phyloP scores from a whole-genome alignment of 2,888 invertebrate species.

The Arenicola marina region DNA sequence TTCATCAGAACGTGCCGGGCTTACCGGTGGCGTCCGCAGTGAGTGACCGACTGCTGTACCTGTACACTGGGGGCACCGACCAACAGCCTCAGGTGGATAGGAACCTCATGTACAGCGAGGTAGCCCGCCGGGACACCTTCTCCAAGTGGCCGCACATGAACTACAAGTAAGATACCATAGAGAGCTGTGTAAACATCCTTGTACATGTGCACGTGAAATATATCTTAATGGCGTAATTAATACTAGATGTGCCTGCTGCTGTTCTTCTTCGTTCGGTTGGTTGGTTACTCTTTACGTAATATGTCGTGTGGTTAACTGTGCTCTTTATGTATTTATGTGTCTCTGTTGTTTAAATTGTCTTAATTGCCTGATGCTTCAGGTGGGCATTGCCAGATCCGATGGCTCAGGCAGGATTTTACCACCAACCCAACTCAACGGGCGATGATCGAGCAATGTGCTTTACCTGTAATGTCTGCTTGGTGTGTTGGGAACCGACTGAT shows the following conservation, averaged over 20 bases:
- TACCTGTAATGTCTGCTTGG: slow-evolving; percentile 90
- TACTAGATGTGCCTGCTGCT: no score
- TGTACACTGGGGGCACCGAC: slow-evolving; percentile 46
- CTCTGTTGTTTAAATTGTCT: neutral
- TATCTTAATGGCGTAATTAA: no score
- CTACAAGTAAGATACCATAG: slow-evolving; percentile 77
- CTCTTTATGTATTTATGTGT: neutral
- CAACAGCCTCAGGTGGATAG: slow-evolving; percentile 49
- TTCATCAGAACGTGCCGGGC: slow-evolving; percentile 80
- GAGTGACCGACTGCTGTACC: slow-evolving; percentile 71
- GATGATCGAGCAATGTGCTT: slow-evolving; percentile 97
- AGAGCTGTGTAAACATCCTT: neutral
- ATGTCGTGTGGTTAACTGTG: no score
- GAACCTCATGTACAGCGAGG: slow-evolving; percentile 84
- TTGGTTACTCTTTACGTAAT: no score
- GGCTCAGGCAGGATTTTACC: slow-evolving; percentile 97
- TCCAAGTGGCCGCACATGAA: slow-evolving; percentile 96
- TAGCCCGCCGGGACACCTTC: slow-evolving; percentile 87
- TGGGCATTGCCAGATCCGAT: slow-evolving; percentile 95
- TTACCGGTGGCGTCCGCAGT: slow-evolving; percentile 87
- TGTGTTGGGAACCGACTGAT: slow-evolving; percentile 96
- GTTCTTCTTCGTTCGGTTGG: no score
- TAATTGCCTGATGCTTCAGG: no score
- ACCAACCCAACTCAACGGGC: slow-evolving; percentile 83
- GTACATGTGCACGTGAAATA: no score